Conservation (phyloP, 2,797 vertebrate species). For the Steatocranus sp. region DNA sequence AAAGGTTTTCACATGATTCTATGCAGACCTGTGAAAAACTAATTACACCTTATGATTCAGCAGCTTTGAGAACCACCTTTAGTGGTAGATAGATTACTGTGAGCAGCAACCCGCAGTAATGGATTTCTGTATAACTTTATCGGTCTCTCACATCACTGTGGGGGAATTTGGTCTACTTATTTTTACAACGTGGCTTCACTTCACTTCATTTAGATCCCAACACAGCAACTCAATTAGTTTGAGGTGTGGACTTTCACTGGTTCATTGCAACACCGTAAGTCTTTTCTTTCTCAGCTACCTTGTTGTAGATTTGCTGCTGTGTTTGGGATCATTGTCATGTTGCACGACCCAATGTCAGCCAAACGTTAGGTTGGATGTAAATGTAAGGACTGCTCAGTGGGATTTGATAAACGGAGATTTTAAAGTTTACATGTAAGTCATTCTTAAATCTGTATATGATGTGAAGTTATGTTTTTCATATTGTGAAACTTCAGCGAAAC, state of each 20-base stretch:
- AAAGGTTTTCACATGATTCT: background rate
- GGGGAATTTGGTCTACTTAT: background rate
- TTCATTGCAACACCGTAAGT: background rate
- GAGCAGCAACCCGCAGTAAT: background rate
- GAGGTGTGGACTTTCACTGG: background rate
- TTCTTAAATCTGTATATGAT: background rate
- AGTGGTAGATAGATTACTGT: background rate
- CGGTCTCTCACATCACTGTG: background rate
- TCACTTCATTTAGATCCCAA: background rate
- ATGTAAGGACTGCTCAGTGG: background rate
- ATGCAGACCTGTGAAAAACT: background rate
- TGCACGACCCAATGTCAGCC: background rate
- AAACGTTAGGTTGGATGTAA: background rate
- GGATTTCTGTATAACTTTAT: background rate
- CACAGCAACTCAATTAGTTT: background rate
- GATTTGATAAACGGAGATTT: background rate
- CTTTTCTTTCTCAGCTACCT: background rate
- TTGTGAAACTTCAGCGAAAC: background rate
- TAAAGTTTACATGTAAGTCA: background rate
- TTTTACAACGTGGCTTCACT: background rate
- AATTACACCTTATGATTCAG: background rate
- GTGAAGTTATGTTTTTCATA: background rate
- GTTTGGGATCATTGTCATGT: background rate
- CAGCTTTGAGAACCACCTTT: background rate
- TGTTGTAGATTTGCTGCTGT: background rate